These are phyloP conservation scores for Gallinago stenura DNA, from an alignment of 2,797 vertebrate genomes.

Conservation along the genomic window DNA sequence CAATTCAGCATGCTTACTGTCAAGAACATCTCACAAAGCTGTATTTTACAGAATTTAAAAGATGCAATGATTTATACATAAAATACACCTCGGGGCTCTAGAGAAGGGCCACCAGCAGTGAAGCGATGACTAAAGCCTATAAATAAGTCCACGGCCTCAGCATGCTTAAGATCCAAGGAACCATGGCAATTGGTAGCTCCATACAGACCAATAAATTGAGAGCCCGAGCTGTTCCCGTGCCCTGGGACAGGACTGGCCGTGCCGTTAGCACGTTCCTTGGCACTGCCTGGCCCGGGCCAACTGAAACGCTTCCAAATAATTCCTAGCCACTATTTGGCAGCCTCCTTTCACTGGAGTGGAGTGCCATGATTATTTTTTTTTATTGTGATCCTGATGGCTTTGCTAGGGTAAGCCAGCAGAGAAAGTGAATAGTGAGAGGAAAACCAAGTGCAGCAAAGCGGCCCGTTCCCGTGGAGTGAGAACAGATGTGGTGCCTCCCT, in stretches of 20 bases:
- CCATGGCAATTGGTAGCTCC: not conserved
- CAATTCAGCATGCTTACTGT: not conserved
- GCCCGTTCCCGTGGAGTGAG: too few species aligned
- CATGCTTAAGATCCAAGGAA: not conserved
- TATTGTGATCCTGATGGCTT: not conserved
- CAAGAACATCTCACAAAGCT: not conserved
- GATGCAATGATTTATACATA: not conserved
- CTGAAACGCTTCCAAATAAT: not conserved
- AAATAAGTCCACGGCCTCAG: not conserved
- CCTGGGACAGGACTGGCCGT: not conserved
- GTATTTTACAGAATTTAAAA: not conserved
- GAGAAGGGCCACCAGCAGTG: not conserved
- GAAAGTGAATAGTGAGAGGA: not conserved
- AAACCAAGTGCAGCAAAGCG: too few species aligned
- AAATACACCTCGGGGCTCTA: not conserved
- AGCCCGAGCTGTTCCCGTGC: rapidly evolving
- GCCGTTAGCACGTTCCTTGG: not conserved
- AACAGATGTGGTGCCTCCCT: too few species aligned
- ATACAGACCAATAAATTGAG: not conserved
- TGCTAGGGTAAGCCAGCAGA: not conserved
- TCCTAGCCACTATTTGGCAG: not conserved
- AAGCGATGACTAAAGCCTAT: not conserved
- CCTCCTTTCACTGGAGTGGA: not conserved
- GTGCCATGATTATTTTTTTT: not conserved
- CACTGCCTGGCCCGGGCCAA: not conserved